These are phyloP conservation scores for Arctocebus calabarensis DNA, from an alignment of 2,797 vertebrate genomes.

Conservation along the genomic window DNA sequence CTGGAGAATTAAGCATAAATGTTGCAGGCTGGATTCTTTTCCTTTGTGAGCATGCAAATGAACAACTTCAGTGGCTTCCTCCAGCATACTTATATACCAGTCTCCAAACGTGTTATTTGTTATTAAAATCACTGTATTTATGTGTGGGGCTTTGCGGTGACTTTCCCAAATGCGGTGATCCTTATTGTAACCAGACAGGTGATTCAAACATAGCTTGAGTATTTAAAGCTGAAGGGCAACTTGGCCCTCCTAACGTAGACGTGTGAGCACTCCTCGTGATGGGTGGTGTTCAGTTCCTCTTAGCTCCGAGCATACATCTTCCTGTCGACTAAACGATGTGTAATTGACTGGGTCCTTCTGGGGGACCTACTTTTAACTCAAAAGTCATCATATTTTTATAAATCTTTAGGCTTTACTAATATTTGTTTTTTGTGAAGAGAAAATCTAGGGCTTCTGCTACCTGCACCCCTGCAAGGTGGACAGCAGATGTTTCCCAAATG, in stretches of 20 bases:
- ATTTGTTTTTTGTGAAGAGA: constrained; percentile 30
- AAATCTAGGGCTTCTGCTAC: neutral
- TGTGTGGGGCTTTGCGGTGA: constrained; percentile 48
- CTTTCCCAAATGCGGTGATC: constrained; percentile 70
- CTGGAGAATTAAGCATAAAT: constrained; percentile 44
- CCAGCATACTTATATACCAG: constrained; percentile 40
- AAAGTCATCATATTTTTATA: neutral
- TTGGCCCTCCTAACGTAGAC: neutral
- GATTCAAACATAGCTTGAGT: constrained; percentile 43
- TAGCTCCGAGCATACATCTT: neutral
- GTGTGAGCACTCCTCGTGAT: neutral
- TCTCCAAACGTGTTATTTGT: constrained; percentile 76
- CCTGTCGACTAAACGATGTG: neutral
- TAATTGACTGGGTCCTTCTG: neutral
- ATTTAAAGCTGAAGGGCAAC: constrained; percentile 44
- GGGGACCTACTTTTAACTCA: constrained; percentile 29
- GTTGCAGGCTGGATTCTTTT: constrained; percentile 59
- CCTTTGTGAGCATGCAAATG: constrained; percentile 80
- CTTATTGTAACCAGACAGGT: constrained; percentile 76
- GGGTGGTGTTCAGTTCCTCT: neutral
- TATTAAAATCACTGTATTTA: constrained; percentile 78
- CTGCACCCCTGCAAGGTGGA: neutral
- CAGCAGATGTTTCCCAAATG: neutral
- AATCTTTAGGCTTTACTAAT: neutral
- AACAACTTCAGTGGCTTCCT: constrained; percentile 61